Evolutionary conservation across 2,113 vertebrate genomes (phyloP).

Genomic region (Craseonycteris thonglongyai): DNA sequence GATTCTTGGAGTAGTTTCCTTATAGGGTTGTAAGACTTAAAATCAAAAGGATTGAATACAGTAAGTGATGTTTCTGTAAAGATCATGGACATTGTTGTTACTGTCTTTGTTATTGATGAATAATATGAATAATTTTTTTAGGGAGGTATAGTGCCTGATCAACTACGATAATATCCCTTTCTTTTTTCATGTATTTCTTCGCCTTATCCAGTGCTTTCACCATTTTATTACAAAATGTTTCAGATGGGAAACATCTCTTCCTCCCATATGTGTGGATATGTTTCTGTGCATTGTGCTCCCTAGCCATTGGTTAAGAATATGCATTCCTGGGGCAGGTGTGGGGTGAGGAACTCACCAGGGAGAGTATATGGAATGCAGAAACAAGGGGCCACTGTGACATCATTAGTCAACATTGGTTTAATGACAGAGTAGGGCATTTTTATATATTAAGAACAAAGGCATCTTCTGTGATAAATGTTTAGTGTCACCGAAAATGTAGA

Average conservation of each 20-base stretch:
- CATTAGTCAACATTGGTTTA: not conserved
- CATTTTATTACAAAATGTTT: not conserved
- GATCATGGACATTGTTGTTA: not conserved
- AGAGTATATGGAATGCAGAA: not conserved
- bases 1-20: not conserved
- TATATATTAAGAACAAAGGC: not conserved
- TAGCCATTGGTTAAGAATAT: too few species aligned
- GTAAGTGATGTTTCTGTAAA: not conserved
- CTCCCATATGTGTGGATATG: fast-evolving
- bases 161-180: not conserved
- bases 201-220: not conserved
- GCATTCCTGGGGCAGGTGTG: not conserved
- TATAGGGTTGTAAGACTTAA: not conserved
- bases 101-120: not conserved
- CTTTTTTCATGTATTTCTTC: not conserved
- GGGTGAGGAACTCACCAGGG: not conserved
- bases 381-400: fast-evolving
- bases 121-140: not conserved
- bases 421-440: not conserved
- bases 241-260: not conserved
- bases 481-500: not conserved
- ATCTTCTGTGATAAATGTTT: not conserved
- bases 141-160: not conserved
- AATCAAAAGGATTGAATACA: not conserved
- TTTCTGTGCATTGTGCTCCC: not conserved